Conservation (phyloP, 2,888 invertebrate genomes). For the Sphaeridia pumilis region DNA sequence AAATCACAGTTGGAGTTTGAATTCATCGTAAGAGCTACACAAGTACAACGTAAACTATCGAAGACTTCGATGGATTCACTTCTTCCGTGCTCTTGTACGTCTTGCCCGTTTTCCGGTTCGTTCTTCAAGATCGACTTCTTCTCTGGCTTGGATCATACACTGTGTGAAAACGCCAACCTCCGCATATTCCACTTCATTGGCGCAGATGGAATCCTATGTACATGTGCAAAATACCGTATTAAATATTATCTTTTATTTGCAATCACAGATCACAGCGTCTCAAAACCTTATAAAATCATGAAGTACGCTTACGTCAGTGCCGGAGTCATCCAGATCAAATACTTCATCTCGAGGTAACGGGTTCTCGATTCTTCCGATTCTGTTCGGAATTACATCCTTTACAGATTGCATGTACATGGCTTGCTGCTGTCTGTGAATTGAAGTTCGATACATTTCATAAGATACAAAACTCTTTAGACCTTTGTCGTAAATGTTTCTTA, state of each 20-base stretch:
- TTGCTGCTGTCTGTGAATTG: conserved; percentile 27
- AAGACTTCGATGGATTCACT: too few relatives aligned
- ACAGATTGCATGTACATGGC: conserved; percentile 24
- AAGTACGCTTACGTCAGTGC: not conserved
- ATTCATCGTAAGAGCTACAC: too few relatives aligned
- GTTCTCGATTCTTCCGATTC: conserved; percentile 15
- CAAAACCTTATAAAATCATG: not conserved
- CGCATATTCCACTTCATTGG: conserved; percentile 44
- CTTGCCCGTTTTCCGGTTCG: not conserved
- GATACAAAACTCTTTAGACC: too few relatives aligned
- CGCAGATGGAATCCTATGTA: conserved; percentile 53
- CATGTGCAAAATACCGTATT: too few relatives aligned
- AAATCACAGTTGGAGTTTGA: too few relatives aligned
- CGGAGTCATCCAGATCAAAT: conserved; percentile 2
- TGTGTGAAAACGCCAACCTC: conserved; percentile 33
- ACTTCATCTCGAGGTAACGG: conserved; percentile 6
- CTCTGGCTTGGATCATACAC: conserved; percentile 28
- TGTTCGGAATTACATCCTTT: conserved; percentile 21
- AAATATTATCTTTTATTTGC: too few relatives aligned
- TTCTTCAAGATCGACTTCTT: conserved; percentile 14
- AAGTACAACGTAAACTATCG: too few relatives aligned
- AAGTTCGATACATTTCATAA: too few relatives aligned
- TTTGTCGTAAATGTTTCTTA: too few relatives aligned
- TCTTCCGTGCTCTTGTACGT: conserved; percentile 3
- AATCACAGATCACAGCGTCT: too few relatives aligned